A percentile compares a stretch with the other conserved stretches of the same genome.
Evolutionary conservation across 2,797 vertebrate species (phyloP).

Genomic region (Falco biarmicus): DNA sequence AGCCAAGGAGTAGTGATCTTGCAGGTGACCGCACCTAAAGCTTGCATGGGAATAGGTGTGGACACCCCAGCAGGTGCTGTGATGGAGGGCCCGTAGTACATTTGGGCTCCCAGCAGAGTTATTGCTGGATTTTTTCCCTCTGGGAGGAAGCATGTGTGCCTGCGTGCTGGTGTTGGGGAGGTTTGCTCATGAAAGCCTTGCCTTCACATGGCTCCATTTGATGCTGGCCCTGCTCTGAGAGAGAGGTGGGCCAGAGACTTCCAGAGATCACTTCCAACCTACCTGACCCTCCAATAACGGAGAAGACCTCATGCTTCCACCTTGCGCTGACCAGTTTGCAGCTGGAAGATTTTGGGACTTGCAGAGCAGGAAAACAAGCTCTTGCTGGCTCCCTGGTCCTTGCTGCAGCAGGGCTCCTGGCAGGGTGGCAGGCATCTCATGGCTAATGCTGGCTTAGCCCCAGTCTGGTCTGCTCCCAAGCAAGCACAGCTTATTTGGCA

Average conservation of each 20-base stretch:
- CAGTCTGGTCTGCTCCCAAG: not conserved
- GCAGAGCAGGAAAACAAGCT: not conserved
- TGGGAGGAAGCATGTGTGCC: not conserved
- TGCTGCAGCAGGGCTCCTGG: not conserved
- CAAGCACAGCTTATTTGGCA: not conserved
- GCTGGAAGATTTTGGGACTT: not conserved
- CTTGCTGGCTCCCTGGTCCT: not conserved
- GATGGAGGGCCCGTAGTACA: not conserved
- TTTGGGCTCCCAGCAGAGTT: not conserved
- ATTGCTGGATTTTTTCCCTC: not conserved
- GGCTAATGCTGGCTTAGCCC: not conserved
- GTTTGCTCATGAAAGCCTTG: not conserved
- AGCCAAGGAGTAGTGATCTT: not conserved
- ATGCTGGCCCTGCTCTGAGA: not conserved
- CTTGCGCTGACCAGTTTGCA: accelerated
- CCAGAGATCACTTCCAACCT: not conserved
- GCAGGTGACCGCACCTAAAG: not conserved
- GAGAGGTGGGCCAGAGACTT: not conserved
- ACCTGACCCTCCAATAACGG: not conserved
- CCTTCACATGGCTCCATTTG: accelerated
- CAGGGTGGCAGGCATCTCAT: not conserved
- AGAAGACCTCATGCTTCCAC: not conserved
- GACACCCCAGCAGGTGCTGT: not conserved
- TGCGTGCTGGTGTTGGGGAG: not conserved
- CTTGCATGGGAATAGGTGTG: not conserved